Base-by-base conservation (phyloP, 2,888 invertebrate genomes). In the Labia minor region DNA sequence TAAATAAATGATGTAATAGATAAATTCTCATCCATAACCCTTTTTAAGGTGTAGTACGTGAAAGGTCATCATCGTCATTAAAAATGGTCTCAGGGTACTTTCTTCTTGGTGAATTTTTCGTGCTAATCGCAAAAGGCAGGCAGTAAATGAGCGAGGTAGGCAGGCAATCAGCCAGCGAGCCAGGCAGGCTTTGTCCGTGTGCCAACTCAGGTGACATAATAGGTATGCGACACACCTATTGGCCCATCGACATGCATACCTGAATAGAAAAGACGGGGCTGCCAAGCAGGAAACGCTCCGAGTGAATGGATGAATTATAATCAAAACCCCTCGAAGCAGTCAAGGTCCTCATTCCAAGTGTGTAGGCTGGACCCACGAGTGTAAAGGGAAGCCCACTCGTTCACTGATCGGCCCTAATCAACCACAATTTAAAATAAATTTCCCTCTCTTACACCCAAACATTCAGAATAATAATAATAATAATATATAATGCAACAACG, bases 201-300 rank as follows among this genome's bases (percentile, higher is more conserved):
- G 49, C 49, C 49, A 49, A 11, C 16, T 49, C 49, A 49, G 49
- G 49, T 49, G 49, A 49, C 16, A 49, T 49, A 49, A 49, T 49
- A 49, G 49, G 49, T 49, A 49, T 49, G 49, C 49, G 49, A 49
- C 49, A 49, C 49, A 49, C 49, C 49, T 49, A 49, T 49, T 49
- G 49, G 49, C 49, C 49, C 49, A 49, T 49, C 49, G 49, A 49
- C 49, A 49, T 49, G 49, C 49, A 49, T 49, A 49, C 49, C 49
- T 49, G 49, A 49, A 49, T 49, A 49, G 49, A 49, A 49, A 49
- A 49, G 49, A 49, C 4, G 8, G 49, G 49, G 49, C 49, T 49
- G 49, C 49, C 49, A 49, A 49, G 49, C 49, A 49, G 49, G 49
- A 49, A 49, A 49, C 49, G 49, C 49, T 10, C 4, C 4, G 16